phyloP scores from a whole-genome alignment of 2,797 vertebrate genomes.

The Ctenochaetus hawaiiensis region DNA sequence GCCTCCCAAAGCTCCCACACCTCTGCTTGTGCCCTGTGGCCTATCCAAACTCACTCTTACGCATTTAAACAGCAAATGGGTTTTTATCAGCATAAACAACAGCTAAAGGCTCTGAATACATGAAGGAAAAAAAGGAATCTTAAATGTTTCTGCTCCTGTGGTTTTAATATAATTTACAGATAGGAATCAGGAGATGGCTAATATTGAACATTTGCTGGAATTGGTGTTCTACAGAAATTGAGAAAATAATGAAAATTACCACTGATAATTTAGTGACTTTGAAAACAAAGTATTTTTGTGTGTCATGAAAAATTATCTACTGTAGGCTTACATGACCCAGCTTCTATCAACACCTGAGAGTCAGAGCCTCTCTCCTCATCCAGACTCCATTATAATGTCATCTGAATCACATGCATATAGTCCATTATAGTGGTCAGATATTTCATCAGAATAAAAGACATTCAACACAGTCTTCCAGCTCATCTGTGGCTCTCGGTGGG shows the following conservation, averaged over 20 bases:
- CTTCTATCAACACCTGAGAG: constrained; percentile 47
- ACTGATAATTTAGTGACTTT: constrained; percentile 22
- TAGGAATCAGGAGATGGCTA: constrained; percentile 25
- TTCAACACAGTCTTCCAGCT: constrained; percentile 62
- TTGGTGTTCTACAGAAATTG: not conserved
- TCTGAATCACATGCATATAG: constrained; percentile 71
- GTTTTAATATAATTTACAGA: constrained; percentile 35
- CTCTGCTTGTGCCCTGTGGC: constrained; percentile 66
- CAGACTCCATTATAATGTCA: constrained; percentile 70
- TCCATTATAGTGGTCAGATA: constrained; percentile 73
- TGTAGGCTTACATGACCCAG: constrained; percentile 38
- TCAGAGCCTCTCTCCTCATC: constrained; percentile 50
- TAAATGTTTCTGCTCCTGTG: constrained; percentile 38
- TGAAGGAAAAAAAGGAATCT: constrained; percentile 19
- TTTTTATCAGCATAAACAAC: constrained; percentile 62
- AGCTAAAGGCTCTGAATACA: constrained; percentile 55
- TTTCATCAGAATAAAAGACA: constrained; percentile 73
- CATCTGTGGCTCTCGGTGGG: constrained; percentile 64
- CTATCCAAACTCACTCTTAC: constrained; percentile 58
- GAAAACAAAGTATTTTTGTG: constrained; percentile 17
- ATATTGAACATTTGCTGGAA: constrained; percentile 5
- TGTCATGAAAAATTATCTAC: constrained; percentile 37
- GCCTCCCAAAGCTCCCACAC: constrained; percentile 69
- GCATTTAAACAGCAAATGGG: constrained; percentile 64
- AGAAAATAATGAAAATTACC: constrained; percentile 12